Conservation (phyloP, 2,113 vertebrate genomes). For the Protomyctophum bolini region DNA sequence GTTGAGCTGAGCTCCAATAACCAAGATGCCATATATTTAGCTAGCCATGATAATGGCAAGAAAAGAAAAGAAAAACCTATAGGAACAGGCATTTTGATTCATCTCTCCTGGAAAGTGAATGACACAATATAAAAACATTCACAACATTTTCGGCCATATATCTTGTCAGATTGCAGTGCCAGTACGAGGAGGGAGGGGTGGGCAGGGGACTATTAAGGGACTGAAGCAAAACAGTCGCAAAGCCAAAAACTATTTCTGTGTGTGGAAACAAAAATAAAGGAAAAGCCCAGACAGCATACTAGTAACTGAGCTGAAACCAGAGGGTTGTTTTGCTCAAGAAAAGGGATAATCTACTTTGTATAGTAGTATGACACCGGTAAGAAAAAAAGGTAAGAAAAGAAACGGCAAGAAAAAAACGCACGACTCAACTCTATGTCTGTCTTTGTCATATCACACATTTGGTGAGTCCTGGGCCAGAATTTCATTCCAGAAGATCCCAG, state of each 20-base stretch:
- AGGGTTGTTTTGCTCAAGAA: neutral
- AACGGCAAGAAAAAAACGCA: neutral
- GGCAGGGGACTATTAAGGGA: neutral
- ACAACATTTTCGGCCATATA: neutral
- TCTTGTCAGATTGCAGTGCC: neutral
- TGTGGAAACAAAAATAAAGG: neutral
- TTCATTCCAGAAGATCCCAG: too few species aligned
- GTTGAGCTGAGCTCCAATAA: neutral
- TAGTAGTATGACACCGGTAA: neutral
- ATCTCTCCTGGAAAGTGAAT: neutral
- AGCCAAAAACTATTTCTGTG: neutral
- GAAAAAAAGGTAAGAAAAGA: neutral
- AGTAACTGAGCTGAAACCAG: neutral
- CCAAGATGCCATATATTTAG: neutral
- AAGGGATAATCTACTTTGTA: neutral
- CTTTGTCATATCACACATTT: neutral
- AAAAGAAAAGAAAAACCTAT: neutral
- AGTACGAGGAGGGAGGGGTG: neutral
- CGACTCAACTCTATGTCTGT: neutral
- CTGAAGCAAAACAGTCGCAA: neutral
- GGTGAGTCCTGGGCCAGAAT: too few species aligned
- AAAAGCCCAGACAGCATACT: neutral
- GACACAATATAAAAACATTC: neutral
- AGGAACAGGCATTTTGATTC: neutral
- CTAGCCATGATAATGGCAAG: neutral